Evolutionary conservation across 2,797 vertebrate genomes (phyloP).

Genomic region (Acanthopagrus latus): DNA sequence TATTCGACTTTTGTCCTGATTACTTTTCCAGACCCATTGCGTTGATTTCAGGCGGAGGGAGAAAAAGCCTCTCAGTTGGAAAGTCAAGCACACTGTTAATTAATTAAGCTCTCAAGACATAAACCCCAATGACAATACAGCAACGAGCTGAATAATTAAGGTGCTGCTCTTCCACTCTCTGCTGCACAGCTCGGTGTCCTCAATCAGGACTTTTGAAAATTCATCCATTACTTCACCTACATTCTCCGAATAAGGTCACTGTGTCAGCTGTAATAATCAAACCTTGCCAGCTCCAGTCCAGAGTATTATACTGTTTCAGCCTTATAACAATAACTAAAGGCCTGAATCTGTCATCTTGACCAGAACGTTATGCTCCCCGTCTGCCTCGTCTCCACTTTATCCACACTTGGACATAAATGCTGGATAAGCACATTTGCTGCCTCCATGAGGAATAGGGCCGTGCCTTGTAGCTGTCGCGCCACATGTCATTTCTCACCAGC

Average conservation of each 20-base stretch:
- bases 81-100: conserved; percentile 23
- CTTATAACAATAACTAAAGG: not conserved
- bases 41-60: not conserved
- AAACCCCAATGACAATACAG: not conserved
- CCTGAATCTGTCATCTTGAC: conserved; percentile 27
- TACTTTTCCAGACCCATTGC: not conserved
- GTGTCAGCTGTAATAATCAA: conserved; percentile 36
- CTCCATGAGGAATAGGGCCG: conserved; percentile 37
- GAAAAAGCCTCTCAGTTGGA: conserved; percentile 9
- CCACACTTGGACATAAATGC: conserved; percentile 58
- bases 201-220: not conserved
- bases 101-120: conserved; percentile 12
- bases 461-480: conserved; percentile 35
- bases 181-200: not conserved
- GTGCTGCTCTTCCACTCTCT: conserved; percentile 8
- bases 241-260: conserved; percentile 45
- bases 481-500: conserved; percentile 26
- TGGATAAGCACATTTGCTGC: conserved; percentile 51
- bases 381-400: conserved; percentile 31
- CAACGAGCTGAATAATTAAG: conserved; percentile 25
- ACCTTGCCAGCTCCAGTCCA: not conserved
- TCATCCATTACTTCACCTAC: conserved; percentile 26
- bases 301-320: conserved; percentile 1
- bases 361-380: conserved; percentile 19
- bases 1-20: not conserved